Evolutionary conservation across 2,888 invertebrate species (phyloP).

Genomic region (Spilosoma lubricipeda): DNA sequence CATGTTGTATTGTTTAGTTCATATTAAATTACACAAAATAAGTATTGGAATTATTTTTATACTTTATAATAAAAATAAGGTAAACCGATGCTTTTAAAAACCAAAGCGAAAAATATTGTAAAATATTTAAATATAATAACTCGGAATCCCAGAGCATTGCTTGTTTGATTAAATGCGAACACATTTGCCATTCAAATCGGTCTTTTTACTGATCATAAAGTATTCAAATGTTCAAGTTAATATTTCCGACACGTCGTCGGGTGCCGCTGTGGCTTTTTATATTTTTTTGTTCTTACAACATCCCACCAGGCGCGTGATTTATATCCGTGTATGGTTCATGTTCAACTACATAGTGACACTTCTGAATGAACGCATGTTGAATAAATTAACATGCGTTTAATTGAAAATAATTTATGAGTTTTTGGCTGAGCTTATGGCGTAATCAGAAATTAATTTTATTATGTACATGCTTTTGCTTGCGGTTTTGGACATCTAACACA

Average conservation of each 20-base stretch:
- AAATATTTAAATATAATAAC: conserved; percentile 50
- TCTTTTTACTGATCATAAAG: conserved; percentile 84
- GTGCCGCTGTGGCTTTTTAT: conserved; percentile 62
- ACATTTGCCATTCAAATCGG: conserved; percentile 84
- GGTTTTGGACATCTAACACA: neutral
- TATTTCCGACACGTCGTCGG: conserved; percentile 80
- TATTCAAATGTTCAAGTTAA: conserved; percentile 83
- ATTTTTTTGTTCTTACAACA: conserved; percentile 50
- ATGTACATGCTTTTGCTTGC: neutral
- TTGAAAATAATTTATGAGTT: conserved; percentile 34
- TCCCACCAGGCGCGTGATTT: conserved; percentile 64
- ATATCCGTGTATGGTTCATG: conserved; percentile 61
- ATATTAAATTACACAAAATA: neutral
- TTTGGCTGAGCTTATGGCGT: neutral
- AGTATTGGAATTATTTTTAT: neutral
- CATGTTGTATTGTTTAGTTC: neutral
- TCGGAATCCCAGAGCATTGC: conserved; percentile 53
- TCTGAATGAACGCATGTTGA: conserved; percentile 4
- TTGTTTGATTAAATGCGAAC: conserved; percentile 81
- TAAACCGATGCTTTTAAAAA: neutral
- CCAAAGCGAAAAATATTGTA: conserved; percentile 29
- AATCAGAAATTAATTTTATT: neutral
- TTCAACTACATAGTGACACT: conserved; percentile 55
- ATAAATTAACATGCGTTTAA: conserved; percentile 45
- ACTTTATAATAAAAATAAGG: conserved; percentile 1